phyloP scores from a whole-genome alignment of 2,888 invertebrate genomes.

The Dascillus cervinus region DNA sequence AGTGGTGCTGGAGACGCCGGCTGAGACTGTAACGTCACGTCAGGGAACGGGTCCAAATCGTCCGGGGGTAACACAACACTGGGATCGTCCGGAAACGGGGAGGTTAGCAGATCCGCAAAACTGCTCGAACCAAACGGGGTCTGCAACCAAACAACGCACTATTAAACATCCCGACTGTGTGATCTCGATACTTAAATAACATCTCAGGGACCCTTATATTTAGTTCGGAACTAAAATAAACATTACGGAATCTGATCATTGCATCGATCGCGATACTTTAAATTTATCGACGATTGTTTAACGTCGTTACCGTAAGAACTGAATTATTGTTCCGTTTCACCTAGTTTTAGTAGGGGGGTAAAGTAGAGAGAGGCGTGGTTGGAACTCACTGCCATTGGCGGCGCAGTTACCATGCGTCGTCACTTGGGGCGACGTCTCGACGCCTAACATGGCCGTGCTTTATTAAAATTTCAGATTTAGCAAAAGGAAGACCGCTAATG shows the following conservation, averaged over 20 bases:
- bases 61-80: slow-evolving; percentile 56
- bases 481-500: no score
- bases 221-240: slow-evolving; percentile 23
- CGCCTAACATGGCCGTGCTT: slow-evolving; percentile 27
- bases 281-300: slow-evolving; percentile 9
- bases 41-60: slow-evolving; percentile 67
- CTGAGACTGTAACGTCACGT: slow-evolving; percentile 47
- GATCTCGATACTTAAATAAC: slow-evolving; percentile 20
- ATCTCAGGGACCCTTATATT: slow-evolving; percentile 19
- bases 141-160: slow-evolving; percentile 48
- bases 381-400: slow-evolving; percentile 27
- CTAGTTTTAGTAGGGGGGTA: slow-evolving; percentile 25
- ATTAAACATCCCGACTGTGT: slow-evolving; percentile 11
- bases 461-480: slow-evolving; percentile 1
- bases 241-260: slow-evolving; percentile 17
- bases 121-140: slow-evolving; percentile 70
- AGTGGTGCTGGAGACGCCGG: slow-evolving; percentile 49
- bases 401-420: slow-evolving; percentile 29
- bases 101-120: slow-evolving; percentile 69
- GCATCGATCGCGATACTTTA: slow-evolving; percentile 9
- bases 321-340: slow-evolving; percentile 28
- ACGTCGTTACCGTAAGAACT: slow-evolving; percentile 15
- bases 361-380: slow-evolving; percentile 27
- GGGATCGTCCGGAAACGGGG: slow-evolving; percentile 66
- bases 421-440: slow-evolving; percentile 28